phyloP scores from a whole-genome alignment of 2,888 invertebrate species.

The Crocallis elinguaria region DNA sequence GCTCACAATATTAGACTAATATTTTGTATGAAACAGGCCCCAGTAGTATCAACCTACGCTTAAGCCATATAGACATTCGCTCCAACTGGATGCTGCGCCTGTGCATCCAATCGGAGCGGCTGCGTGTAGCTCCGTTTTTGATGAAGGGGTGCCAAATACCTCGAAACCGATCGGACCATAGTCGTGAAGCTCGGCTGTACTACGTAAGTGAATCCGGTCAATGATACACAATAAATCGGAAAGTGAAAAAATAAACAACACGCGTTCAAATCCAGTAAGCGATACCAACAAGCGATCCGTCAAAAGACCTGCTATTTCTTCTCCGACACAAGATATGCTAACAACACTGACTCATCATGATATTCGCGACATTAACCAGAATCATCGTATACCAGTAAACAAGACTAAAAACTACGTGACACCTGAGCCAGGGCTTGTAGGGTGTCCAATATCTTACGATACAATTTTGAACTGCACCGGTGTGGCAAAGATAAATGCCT shows the following conservation, averaged over 20 bases:
- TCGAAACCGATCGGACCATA: no score
- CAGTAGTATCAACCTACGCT: no score
- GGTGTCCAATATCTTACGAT: background rate
- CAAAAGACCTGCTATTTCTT: background rate
- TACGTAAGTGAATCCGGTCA: no score
- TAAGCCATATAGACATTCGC: no score
- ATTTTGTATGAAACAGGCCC: no score
- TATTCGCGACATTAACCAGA: background rate
- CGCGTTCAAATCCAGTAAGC: background rate
- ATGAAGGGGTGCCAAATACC: no score
- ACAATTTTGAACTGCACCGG: background rate
- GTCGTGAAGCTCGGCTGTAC: no score
- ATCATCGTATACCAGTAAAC: background rate
- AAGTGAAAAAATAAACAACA: background rate
- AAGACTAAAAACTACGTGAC: background rate
- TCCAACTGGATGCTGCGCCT: no score
- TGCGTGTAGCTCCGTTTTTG: no score
- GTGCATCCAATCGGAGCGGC: no score
- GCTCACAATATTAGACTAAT: no score
- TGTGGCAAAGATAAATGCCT: background rate
- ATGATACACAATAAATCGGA: background rate
- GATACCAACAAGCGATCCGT: background rate
- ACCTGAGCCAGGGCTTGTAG: background rate
- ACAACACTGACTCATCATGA: background rate
- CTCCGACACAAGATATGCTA: background rate